Base-by-base conservation (phyloP, 2,888 invertebrate genomes). In the Lycaena phlaeas region DNA sequence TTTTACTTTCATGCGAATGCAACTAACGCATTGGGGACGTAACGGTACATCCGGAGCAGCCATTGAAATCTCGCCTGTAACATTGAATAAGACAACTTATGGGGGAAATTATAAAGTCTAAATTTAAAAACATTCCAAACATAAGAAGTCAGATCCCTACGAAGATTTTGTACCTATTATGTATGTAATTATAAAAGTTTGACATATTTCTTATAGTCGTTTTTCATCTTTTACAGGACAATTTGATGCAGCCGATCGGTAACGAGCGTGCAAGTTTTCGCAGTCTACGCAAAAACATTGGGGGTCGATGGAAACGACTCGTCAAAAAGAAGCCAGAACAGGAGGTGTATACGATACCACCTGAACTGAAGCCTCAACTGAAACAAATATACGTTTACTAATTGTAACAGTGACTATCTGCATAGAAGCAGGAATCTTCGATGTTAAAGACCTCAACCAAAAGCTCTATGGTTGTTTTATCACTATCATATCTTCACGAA, bases 341-440 rank as follows among this genome's bases (percentile, higher is more conserved):
- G 73, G 92, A 93, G 68, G 88, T 90, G 52, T 92, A 92, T 84
- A 90, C 91, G 74, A 93, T 94, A 86, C 94, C 94, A 58, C 92
- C 93, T 44, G 94, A 94, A 85, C 87, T 94, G 63, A 92, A 92
- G 74, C 93, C 93, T 57, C 94, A 94, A 85, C 88, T 94, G 57
- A 94, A 94, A 84, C 91, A 93, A 70, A 94, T 94, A 67, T 94
- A 94, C 78, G 94, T 94, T 70, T 94, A 94, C 84, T 94, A 87
- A 86, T 42, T 56, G 41, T 43, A 45, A 48, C 42, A 36, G 45
- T 41, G 30, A 38, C 50, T 53, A 59, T 42, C 60, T 64, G 66
- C 70, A 65, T 59, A 62, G 76, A 75, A 78, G 76, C 77, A 69
- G 75, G 72, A 71, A 57, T 60, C 71, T 75, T 77, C 68, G 64